phyloP scores from a whole-genome alignment of 2,888 invertebrate species.

The Caenorhabditis panamensis region DNA sequence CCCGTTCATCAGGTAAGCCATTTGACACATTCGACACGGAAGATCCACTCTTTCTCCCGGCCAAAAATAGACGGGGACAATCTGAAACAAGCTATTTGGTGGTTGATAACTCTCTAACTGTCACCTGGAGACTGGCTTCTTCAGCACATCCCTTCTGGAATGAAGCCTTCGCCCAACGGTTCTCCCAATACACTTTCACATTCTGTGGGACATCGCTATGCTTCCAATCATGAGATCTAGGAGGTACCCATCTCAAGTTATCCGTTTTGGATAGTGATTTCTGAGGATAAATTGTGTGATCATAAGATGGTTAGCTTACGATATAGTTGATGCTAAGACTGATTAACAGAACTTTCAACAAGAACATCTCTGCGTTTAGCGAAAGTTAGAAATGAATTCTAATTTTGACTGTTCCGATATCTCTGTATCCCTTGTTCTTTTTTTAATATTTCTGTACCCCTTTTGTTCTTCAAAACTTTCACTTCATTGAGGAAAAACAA shows the following conservation, averaged over 20 bases:
- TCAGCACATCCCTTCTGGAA: constrained; percentile 35
- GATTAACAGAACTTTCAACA: constrained; percentile 11
- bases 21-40: constrained; percentile 66
- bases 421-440: no score
- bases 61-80: constrained; percentile 73
- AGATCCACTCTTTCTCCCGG: constrained; percentile 71
- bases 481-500: constrained; percentile 9
- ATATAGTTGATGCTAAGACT: constrained; percentile 6
- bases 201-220: constrained; percentile 26
- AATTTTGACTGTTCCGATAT: not conserved
- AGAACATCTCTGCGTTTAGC: not conserved
- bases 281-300: not conserved
- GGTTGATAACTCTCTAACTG: no score
- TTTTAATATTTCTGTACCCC: no score
- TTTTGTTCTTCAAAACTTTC: no score
- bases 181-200: constrained; percentile 54
- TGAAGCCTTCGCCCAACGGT: constrained; percentile 56
- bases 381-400: not conserved
- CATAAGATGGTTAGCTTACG: constrained; percentile 1
- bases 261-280: constrained; percentile 9
- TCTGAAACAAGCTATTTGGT: no score
- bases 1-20: constrained; percentile 66
- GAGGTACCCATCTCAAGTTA: constrained; percentile 40
- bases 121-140: constrained; percentile 44
- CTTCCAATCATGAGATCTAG: constrained; percentile 37